Evolutionary conservation across 2,888 invertebrate species (phyloP).

Genomic region (Eretmocerus hayati): DNA sequence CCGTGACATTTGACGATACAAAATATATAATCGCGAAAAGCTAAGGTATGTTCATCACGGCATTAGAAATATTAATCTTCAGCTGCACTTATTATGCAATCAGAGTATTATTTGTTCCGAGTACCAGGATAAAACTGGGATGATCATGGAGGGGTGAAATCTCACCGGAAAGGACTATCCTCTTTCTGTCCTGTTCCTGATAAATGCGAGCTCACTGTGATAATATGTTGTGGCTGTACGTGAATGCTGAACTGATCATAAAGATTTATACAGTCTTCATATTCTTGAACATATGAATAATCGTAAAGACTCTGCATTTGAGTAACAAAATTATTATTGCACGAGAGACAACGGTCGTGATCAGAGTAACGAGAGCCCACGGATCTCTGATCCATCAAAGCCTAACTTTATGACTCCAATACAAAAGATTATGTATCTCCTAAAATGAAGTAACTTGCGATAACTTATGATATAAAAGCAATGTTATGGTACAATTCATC

Average conservation of each 20-base stretch:
- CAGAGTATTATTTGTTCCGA: not conserved
- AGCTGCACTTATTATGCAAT: conserved; percentile 3
- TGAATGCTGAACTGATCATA: conserved; percentile 24
- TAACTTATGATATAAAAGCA: no score
- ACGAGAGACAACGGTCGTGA: conserved; percentile 17
- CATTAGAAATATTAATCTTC: conserved; percentile 21
- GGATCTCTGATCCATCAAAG: conserved; percentile 5
- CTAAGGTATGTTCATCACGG: conserved; percentile 27
- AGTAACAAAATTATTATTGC: conserved; percentile 21
- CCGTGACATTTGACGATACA: conserved; percentile 25
- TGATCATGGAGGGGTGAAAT: not conserved
- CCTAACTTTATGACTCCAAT: not conserved
- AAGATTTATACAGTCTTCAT: conserved; percentile 24
- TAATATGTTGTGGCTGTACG: conserved; percentile 25
- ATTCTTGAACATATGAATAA: conserved; percentile 22
- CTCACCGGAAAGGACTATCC: conserved; percentile 3
- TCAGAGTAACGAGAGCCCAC: conserved; percentile 14
- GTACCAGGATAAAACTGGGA: not conserved
- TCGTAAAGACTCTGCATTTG: conserved; percentile 15
- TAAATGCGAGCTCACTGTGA: conserved; percentile 29
- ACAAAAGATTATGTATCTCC: not conserved
- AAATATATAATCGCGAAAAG: conserved; percentile 30
- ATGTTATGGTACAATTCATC: conserved; percentile 20
- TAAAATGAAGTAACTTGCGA: conserved; percentile 12
- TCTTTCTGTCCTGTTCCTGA: conserved; percentile 25